Percentiles rank a stretch among this genome's conserved stretches.
These are phyloP conservation scores for Myopa tessellatipennis DNA, from an alignment of 2,888 invertebrate genomes.

Conservation along the genomic window DNA sequence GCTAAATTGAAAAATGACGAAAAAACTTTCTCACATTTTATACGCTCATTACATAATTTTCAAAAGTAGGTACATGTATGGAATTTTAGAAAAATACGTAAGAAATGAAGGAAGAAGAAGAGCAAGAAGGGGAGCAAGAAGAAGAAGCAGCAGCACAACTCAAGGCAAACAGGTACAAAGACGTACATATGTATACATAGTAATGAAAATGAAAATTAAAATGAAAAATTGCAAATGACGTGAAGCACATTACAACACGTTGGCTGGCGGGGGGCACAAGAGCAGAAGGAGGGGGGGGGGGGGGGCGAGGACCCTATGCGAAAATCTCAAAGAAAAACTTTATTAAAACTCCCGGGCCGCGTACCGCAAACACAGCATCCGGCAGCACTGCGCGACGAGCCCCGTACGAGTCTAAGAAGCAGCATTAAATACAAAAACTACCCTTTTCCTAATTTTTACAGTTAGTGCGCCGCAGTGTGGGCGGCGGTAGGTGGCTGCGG, in stretches of 20 bases:
- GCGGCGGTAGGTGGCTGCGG: conserved; percentile 4
- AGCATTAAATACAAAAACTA: conserved; percentile 49
- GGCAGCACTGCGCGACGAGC: background rate
- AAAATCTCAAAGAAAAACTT: conserved; percentile 34
- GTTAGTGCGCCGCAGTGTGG: conserved; percentile 37
- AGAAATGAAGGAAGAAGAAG: conserved; percentile 41
- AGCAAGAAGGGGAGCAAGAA: conserved; percentile 24
- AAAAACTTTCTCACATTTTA: conserved; percentile 60
- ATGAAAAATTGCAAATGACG: conserved; percentile 66
- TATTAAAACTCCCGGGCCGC: conserved; percentile 14
- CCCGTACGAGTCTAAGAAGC: background rate
- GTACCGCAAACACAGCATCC: conserved; percentile 22
- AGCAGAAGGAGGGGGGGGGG: background rate
- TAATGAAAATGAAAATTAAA: conserved; percentile 68
- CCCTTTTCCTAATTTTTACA: conserved; percentile 50
- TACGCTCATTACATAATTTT: conserved; percentile 66
- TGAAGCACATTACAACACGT: conserved; percentile 50
- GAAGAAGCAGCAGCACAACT: conserved; percentile 31
- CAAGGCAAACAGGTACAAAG: background rate
- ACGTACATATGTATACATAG: conserved; percentile 53
- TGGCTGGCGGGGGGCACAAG: conserved; percentile 30
- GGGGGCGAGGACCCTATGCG: background rate
- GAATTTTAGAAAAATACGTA: conserved; percentile 55
- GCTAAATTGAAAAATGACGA: conserved; percentile 67
- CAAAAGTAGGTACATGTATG: conserved; percentile 56